Conservation (phyloP, 2,888 invertebrate species). For the Xestia sexstrigata region DNA sequence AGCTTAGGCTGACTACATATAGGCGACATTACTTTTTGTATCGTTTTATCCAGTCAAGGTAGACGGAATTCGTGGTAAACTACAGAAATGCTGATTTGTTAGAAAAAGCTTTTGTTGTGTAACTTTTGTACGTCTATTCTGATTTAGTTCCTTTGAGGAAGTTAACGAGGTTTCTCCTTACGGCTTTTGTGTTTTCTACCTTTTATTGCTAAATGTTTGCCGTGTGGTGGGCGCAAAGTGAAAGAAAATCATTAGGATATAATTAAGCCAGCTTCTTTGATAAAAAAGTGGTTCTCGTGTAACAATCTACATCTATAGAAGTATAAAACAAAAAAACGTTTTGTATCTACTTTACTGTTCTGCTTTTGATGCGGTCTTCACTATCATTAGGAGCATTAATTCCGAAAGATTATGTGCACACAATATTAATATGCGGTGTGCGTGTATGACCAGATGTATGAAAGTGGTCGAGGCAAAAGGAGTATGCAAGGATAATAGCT, state of each 20-base stretch:
- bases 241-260: conserved; percentile 31
- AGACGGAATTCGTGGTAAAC: conserved; percentile 42
- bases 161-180: conserved; percentile 45
- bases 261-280: conserved; percentile 23
- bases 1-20: conserved; percentile 26
- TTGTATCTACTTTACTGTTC: background rate
- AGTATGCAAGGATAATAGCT: no score
- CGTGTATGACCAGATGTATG: no score
- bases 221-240: conserved; percentile 9
- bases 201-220: conserved; percentile 21
- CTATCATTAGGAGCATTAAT: background rate
- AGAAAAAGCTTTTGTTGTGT: conserved; percentile 43
- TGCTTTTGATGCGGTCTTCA: background rate
- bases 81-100: conserved; percentile 53
- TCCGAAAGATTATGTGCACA: no score
- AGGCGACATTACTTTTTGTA: conserved; percentile 35
- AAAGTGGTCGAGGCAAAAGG: no score
- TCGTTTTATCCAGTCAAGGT: conserved; percentile 15
- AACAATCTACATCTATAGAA: background rate
- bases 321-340: background rate
- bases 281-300: background rate
- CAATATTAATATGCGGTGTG: background rate
- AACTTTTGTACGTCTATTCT: conserved; percentile 46
- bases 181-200: conserved; percentile 24
- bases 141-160: conserved; percentile 46